Evolutionary conservation across 64 coral and sea anemone genomes (phyloP).

Genomic region (Exaiptasia diaphana): DNA sequence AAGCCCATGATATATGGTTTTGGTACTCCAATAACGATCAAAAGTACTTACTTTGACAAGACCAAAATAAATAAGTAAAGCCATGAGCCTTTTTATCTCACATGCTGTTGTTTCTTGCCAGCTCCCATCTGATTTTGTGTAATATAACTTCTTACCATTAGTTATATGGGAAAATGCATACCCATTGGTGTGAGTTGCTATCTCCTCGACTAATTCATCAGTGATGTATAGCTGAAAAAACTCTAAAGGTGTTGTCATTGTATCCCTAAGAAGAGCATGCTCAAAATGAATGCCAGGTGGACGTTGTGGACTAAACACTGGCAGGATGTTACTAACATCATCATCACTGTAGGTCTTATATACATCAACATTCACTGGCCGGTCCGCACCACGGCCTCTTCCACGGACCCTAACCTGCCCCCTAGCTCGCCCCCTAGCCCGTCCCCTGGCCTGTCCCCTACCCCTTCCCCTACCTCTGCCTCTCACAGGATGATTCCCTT

Average conservation of each 20-base stretch:
- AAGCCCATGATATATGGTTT: constrained; percentile 54
- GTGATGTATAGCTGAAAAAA: constrained; percentile 56
- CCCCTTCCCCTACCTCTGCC: background rate
- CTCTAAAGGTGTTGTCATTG: constrained; percentile 25
- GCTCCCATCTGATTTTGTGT: constrained; percentile 21
- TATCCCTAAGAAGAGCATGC: background rate
- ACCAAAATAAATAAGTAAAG: constrained; percentile 5
- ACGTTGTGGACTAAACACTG: constrained; percentile 37
- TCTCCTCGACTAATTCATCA: constrained; percentile 9
- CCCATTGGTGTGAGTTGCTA: constrained; percentile 38
- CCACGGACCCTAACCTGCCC: background rate
- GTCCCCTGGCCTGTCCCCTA: background rate
- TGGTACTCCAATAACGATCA: constrained; percentile 61
- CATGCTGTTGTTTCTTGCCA: constrained; percentile 14
- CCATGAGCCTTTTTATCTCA: constrained; percentile 14
- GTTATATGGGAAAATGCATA: constrained; percentile 36
- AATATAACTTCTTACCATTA: constrained; percentile 26
- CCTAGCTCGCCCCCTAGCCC: background rate
- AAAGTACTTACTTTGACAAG: constrained; percentile 23
- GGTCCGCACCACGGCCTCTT: background rate
- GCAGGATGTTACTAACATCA: constrained; percentile 11
- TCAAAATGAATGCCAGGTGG: constrained; percentile 64
- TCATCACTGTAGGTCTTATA: background rate
- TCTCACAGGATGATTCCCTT: background rate
- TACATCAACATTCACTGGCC: background rate